phyloP scores from a whole-genome alignment of 2,888 invertebrate species.

The Bruchidius siliquastri region DNA sequence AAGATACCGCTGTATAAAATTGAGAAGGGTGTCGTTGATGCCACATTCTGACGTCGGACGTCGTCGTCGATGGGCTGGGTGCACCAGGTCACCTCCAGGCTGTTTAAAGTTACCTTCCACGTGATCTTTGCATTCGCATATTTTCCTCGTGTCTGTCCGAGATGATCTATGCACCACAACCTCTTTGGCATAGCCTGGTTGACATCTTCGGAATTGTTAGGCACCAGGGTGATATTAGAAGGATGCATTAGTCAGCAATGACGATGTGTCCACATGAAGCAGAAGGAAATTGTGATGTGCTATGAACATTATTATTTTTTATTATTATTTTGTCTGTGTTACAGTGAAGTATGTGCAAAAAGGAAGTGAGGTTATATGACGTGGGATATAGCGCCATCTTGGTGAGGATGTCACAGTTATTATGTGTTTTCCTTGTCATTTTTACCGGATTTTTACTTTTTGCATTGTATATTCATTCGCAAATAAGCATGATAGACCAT shows the following conservation, averaged over 20 bases:
- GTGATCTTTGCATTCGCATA: background rate
- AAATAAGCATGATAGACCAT: too few relatives aligned
- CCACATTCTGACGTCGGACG: conserved; percentile 48
- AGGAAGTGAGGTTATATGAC: conserved; percentile 2
- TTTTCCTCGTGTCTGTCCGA: background rate
- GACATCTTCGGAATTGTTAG: background rate
- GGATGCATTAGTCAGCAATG: background rate
- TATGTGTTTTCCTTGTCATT: background rate
- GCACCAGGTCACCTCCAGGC: conserved; percentile 27
- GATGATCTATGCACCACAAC: background rate
- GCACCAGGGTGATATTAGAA: too few relatives aligned
- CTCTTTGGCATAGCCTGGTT: background rate
- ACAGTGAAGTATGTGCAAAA: background rate
- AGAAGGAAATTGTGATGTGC: background rate
- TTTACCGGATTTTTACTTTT: too few relatives aligned
- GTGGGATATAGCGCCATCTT: background rate
- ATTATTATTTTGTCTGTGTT: background rate
- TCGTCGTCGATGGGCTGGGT: conserved; percentile 32
- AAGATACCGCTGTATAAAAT: conserved; percentile 47
- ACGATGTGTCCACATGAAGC: background rate
- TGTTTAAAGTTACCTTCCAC: background rate
- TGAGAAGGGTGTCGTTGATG: conserved; percentile 49
- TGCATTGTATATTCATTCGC: too few relatives aligned
- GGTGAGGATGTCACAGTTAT: background rate
- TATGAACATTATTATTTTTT: background rate